A percentile compares a stretch with the other conserved stretches of the same genome.
Evolutionary conservation across 2,797 vertebrate species (phyloP).

Genomic region (Danio choprae): DNA sequence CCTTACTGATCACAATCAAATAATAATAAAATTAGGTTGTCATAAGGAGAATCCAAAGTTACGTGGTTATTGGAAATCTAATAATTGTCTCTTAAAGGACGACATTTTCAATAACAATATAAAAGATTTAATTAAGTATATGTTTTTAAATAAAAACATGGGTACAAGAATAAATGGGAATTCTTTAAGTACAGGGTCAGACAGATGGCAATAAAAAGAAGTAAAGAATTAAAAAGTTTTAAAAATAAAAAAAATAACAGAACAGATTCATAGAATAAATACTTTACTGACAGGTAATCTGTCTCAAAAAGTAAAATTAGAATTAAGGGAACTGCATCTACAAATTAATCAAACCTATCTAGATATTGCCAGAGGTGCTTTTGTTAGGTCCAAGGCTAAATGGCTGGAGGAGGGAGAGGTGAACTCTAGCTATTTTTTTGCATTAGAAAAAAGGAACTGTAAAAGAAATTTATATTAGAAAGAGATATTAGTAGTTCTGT

Average conservation of each 20-base stretch:
- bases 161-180: neutral
- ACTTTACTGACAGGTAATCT: neutral
- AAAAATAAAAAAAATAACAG: neutral
- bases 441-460: neutral
- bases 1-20: too few species aligned
- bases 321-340: neutral
- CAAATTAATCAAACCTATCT: neutral
- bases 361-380: neutral
- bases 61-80: too few species aligned
- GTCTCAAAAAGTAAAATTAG: neutral
- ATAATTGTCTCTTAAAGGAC: too few species aligned
- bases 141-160: too few species aligned
- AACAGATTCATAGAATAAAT: neutral
- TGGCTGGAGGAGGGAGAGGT: neutral
- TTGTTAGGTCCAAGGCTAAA: neutral
- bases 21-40: too few species aligned
- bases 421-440: neutral
- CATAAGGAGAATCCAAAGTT: too few species aligned
- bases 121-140: too few species aligned
- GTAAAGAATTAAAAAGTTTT: slow-evolving; percentile 11
- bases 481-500: too few species aligned
- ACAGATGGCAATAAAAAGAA: neutral
- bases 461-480: too few species aligned
- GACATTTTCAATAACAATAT: too few species aligned
- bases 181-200: slow-evolving; percentile 2